Conservation (phyloP, 2,797 vertebrate species). For the Sternarchorhynchus goeldii region DNA sequence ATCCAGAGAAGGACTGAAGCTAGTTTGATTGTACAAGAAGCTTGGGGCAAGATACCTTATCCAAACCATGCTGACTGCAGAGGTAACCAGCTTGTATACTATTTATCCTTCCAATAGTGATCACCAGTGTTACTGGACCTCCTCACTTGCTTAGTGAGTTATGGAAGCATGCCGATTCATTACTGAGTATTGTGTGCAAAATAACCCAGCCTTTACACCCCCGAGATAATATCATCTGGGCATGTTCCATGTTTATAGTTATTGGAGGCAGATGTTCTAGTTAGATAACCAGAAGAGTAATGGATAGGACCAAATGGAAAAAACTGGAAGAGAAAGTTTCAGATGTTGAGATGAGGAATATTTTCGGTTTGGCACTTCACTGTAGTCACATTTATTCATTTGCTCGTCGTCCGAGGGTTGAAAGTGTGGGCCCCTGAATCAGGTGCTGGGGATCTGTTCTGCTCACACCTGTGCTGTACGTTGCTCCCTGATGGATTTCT, state of each 20-base stretch:
- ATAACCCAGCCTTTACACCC: too few species aligned
- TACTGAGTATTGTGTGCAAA: neutral
- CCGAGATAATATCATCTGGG: too few species aligned
- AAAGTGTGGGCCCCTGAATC: neutral
- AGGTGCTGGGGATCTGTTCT: neutral
- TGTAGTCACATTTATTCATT: neutral
- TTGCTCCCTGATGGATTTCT: neutral
- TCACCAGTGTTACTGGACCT: neutral
- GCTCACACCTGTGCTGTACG: neutral
- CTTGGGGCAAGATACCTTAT: neutral
- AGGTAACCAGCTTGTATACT: too few species aligned
- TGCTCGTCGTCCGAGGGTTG: neutral
- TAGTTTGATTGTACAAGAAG: neutral
- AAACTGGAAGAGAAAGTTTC: too few species aligned
- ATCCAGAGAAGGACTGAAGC: neutral
- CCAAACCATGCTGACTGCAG: neutral
- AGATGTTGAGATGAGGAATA: too few species aligned
- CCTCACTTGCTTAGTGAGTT: neutral
- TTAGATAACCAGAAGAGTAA: too few species aligned
- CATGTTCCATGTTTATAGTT: too few species aligned
- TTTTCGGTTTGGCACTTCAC: too few species aligned
- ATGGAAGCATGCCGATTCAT: neutral
- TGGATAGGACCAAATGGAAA: too few species aligned
- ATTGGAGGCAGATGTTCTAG: too few species aligned
- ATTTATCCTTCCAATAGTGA: too few species aligned